phyloP scores from a whole-genome alignment of 2,888 invertebrate species.

The Arctia plantaginis region DNA sequence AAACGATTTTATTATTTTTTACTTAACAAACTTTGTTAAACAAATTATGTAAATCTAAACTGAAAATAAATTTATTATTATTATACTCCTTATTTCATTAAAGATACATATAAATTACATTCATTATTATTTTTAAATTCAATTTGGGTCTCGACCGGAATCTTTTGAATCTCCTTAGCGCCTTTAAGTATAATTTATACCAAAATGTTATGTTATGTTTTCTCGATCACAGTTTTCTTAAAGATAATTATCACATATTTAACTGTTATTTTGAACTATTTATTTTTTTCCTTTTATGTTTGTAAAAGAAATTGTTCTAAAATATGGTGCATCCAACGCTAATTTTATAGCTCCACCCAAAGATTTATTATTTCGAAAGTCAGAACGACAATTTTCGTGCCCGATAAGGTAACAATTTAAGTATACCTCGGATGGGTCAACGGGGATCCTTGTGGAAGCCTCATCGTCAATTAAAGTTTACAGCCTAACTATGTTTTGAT shows the following conservation, averaged over 20 bases:
- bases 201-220: not conserved
- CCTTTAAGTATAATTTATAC: not conserved
- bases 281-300: not conserved
- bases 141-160: not conserved
- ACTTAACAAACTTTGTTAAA: too few species aligned
- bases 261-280: too few species aligned
- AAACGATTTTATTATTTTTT: not conserved
- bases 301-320: not conserved
- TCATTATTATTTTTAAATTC: too few species aligned
- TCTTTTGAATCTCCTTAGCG: not conserved
- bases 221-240: too few species aligned
- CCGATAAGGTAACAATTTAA: constrained; percentile 65
- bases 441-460: constrained; percentile 41
- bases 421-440: constrained; percentile 51
- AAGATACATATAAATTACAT: too few species aligned
- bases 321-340: constrained; percentile 18
- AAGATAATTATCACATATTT: too few species aligned
- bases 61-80: too few species aligned
- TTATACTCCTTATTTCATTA: too few species aligned
- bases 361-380: constrained; percentile 74
- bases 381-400: constrained; percentile 58
- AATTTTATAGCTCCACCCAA: constrained; percentile 48
- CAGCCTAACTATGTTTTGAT: constrained; percentile 56
- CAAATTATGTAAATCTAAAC: too few species aligned
- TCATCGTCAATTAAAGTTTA: constrained; percentile 47